phyloP scores from a whole-genome alignment of 2,797 vertebrate species.

The Tarsius wallacei region DNA sequence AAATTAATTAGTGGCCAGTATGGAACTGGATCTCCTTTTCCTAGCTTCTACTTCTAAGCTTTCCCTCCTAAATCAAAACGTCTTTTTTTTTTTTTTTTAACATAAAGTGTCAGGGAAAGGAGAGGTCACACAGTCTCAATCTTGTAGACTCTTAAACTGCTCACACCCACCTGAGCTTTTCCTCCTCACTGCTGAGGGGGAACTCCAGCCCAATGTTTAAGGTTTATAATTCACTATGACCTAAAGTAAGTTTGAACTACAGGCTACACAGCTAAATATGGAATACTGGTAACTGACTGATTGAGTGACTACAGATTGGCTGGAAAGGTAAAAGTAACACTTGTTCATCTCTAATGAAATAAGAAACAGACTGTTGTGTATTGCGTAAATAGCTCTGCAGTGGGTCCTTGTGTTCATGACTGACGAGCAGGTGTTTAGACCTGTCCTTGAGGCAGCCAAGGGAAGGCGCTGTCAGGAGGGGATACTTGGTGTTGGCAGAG shows the following conservation, averaged over 20 bases:
- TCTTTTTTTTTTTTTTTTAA: not conserved
- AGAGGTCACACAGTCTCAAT: not conserved
- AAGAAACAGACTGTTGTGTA: not conserved
- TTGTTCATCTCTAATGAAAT: not conserved
- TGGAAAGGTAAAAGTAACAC: conserved; percentile 1
- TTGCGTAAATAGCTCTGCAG: conserved; percentile 62
- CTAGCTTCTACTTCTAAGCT: not conserved
- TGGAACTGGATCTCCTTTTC: not conserved
- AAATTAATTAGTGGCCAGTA: not conserved
- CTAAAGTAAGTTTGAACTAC: not conserved
- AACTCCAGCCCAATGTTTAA: not conserved
- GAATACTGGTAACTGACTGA: not conserved
- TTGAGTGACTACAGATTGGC: not conserved
- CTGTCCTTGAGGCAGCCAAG: conserved; percentile 54
- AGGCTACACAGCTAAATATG: not conserved
- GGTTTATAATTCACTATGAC: not conserved
- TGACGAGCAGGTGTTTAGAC: conserved; percentile 56
- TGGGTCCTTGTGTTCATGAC: not conserved
- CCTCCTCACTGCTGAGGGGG: not conserved
- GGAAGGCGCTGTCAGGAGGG: not conserved
- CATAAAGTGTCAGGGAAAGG: not conserved
- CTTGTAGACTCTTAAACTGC: not conserved
- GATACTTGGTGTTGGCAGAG: not conserved
- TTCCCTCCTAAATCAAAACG: conserved; percentile 8
- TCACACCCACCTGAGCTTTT: not conserved